Percentiles rank a stretch among this genome's conserved stretches.
These are phyloP conservation scores for Nephrotoma appendiculata DNA, from an alignment of 2,888 invertebrate genomes.

Conservation along the genomic window DNA sequence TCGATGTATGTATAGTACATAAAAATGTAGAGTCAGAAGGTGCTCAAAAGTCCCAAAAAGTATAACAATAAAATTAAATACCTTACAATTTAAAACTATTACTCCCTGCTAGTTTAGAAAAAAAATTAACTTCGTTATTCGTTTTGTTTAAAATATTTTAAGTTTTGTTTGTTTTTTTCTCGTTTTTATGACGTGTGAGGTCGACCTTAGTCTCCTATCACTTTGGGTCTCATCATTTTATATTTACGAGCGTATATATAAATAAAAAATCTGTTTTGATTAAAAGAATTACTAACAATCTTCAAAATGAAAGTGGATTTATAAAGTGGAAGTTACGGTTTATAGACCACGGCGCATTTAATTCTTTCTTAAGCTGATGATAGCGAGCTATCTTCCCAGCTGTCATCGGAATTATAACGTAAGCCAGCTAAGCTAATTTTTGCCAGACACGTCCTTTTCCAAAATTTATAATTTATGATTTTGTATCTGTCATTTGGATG, in stretches of 20 bases:
- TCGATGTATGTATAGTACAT: not conserved
- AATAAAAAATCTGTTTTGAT: not conserved
- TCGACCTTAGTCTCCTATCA: constrained; percentile 1
- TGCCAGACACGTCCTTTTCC: not conserved
- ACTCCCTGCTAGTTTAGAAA: not conserved
- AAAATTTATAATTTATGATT: not conserved
- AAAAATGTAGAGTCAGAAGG: constrained; percentile 1
- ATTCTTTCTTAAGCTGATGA: not conserved
- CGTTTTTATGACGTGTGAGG: constrained; percentile 1
- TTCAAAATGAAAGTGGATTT: not conserved
- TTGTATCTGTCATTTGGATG: not conserved
- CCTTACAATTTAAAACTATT: constrained; percentile 1
- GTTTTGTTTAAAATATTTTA: not conserved
- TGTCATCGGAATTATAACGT: not conserved
- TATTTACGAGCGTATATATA: not conserved
- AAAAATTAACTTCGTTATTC: not conserved
- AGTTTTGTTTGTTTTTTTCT: not conserved
- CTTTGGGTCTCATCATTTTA: not conserved
- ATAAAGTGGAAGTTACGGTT: not conserved
- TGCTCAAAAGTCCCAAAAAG: constrained; percentile 1
- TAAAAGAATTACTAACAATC: not conserved
- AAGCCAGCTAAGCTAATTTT: not conserved
- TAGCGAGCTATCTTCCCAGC: not conserved
- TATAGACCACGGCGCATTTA: not conserved
- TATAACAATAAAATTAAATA: constrained; percentile 3